These are phyloP conservation scores for Proisotoma minuta DNA, from an alignment of 2,888 invertebrate species.

Conservation along the genomic window DNA sequence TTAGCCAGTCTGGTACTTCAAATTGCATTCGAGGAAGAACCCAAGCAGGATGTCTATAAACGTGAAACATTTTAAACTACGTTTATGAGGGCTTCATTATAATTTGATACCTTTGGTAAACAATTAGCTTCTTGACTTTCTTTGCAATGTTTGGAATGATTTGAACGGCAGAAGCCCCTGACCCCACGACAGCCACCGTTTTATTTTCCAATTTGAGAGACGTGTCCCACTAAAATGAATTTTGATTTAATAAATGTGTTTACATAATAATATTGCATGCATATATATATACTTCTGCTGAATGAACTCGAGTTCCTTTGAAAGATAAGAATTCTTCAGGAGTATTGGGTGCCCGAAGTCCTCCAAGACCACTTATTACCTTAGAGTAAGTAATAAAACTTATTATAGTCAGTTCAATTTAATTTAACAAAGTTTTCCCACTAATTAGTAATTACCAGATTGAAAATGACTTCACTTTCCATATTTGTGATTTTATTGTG, in stretches of 20 bases:
- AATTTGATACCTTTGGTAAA: slow-evolving; percentile 30
- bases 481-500: not conserved
- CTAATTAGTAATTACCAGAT: not conserved
- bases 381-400: not conserved
- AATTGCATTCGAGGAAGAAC: slow-evolving; percentile 29
- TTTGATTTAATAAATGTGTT: no score
- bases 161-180: slow-evolving; percentile 40
- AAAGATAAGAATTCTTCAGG: slow-evolving; percentile 29
- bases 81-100: not conserved
- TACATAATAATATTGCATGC: no score
- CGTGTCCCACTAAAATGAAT: no score
- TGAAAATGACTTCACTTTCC: slow-evolving; percentile 2
- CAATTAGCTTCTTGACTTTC: slow-evolving; percentile 31
- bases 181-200: slow-evolving; percentile 35
- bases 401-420: not conserved
- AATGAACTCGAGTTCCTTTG: slow-evolving; percentile 29
- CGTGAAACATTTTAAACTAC: not conserved
- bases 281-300: no score
- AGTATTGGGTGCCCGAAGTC: slow-evolving; percentile 21
- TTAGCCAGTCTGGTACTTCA: slow-evolving; percentile 14
- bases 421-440: no score
- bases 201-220: slow-evolving; percentile 27
- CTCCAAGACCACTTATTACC: slow-evolving; percentile 28
- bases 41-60: slow-evolving; percentile 27
- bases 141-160: slow-evolving; percentile 35